Percentiles rank a stretch among this genome's conserved stretches.
Conservation (phyloP, 2,797 vertebrate species). For the Limnodromus scolopaceus region DNA sequence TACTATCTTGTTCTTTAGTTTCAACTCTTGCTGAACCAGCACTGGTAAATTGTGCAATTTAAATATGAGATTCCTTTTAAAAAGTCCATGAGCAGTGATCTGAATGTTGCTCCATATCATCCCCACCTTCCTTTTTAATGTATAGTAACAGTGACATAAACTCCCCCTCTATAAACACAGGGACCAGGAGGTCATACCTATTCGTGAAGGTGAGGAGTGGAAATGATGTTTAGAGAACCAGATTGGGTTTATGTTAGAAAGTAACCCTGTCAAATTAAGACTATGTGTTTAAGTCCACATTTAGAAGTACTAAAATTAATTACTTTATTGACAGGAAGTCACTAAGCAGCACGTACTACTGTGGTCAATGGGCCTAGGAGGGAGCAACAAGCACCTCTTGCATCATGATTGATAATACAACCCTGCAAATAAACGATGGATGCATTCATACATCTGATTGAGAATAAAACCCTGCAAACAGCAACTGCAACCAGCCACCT, state of each 20-base stretch:
- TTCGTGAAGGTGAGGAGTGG: background rate
- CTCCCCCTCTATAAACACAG: accelerated
- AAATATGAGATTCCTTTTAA: background rate
- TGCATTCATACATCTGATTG: background rate
- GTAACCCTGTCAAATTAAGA: background rate
- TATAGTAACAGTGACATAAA: background rate
- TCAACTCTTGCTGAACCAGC: background rate
- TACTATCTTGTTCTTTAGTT: background rate
- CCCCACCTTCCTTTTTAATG: background rate
- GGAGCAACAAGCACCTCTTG: background rate
- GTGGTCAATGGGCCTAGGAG: background rate
- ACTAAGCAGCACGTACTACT: accelerated
- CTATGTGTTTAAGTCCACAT: accelerated
- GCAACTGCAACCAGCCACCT: background rate
- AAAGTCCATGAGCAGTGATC: background rate
- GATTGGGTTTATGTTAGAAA: background rate
- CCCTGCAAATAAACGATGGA: background rate
- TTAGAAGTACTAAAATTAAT: background rate
- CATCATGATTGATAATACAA: background rate
- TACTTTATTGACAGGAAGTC: background rate
- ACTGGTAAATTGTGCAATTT: background rate
- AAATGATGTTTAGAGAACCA: background rate
- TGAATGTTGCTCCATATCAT: background rate
- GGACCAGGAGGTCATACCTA: accelerated
- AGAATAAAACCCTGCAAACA: background rate